A percentile compares a stretch with the other conserved stretches of the same genome.
phyloP scores from a whole-genome alignment of 30 jellyfish, hydroid and myxozoan species.

The Pseudorhiza aurosa region DNA sequence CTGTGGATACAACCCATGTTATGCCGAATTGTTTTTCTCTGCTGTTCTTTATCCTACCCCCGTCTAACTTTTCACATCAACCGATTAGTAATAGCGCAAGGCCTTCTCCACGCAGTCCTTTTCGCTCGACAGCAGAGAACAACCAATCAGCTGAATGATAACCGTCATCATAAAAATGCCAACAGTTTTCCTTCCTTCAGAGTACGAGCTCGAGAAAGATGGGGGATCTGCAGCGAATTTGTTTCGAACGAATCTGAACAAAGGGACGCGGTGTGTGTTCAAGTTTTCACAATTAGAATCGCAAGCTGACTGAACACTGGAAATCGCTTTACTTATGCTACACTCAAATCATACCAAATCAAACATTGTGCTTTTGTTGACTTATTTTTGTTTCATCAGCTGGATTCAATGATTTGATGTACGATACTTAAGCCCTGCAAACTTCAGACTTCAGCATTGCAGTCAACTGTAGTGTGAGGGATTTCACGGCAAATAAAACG shows the following conservation, averaged over 20 bases:
- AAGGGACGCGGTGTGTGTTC: constrained; percentile 36
- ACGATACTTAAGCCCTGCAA: constrained; percentile 40
- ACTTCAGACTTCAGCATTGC: constrained; percentile 17
- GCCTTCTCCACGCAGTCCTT: no score
- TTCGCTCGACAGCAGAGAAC: no score
- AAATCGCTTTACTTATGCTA: no score
- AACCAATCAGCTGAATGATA: background rate
- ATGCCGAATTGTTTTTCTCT: no score
- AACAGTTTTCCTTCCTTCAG: background rate
- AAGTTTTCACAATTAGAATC: constrained; percentile 46
- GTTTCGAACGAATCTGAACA: constrained; percentile 16
- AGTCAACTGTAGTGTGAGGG: background rate
- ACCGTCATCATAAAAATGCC: background rate
- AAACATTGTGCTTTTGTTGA: constrained; percentile 1
- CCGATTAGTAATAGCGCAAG: background rate
- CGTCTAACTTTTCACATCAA: background rate
- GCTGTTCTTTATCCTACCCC: no score
- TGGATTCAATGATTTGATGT: constrained; percentile 43
- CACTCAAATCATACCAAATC: constrained; percentile 34
- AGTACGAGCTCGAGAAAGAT: background rate
- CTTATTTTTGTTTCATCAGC: constrained; percentile 53
- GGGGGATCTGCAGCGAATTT: background rate
- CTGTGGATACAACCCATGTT: no score
- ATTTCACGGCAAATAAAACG: background rate
- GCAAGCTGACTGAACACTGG: constrained; percentile 20